Conservation (phyloP, 2,797 vertebrate species). For the Sarcophilus harrisii region DNA sequence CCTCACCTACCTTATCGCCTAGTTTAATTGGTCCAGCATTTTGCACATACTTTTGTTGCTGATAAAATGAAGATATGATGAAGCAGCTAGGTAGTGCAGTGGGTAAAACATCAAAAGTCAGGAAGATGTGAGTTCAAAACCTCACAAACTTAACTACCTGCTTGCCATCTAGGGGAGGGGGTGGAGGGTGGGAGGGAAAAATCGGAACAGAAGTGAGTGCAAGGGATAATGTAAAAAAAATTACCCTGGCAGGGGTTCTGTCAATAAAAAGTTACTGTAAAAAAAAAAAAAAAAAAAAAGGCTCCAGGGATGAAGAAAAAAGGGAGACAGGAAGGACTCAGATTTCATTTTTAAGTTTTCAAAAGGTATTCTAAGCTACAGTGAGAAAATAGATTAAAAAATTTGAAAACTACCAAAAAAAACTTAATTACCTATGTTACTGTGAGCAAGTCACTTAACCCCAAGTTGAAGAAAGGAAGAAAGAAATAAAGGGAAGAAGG, state of each 20-base stretch:
- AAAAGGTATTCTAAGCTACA: neutral
- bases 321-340: neutral
- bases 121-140: neutral
- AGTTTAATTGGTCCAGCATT: neutral
- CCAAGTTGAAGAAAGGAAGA: too few species aligned
- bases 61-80: neutral
- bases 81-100: neutral
- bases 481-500: too few species aligned
- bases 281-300: neutral
- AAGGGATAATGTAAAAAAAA: too few species aligned
- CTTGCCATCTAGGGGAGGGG: too few species aligned
- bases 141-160: too few species aligned
- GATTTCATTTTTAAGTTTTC: neutral
- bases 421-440: too few species aligned
- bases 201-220: too few species aligned
- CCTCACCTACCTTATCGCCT: neutral
- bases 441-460: too few species aligned
- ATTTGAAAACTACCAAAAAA: neutral
- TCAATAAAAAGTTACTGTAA: too few species aligned
- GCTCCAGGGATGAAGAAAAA: neutral
- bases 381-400: neutral
- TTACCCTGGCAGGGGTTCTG: too few species aligned
- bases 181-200: too few species aligned
- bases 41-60: neutral
- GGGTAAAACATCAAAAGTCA: neutral